A percentile compares a stretch with the other conserved stretches of the same genome.
phyloP scores from a whole-genome alignment of 2,797 vertebrate genomes.

The Danio jaintianensis region DNA sequence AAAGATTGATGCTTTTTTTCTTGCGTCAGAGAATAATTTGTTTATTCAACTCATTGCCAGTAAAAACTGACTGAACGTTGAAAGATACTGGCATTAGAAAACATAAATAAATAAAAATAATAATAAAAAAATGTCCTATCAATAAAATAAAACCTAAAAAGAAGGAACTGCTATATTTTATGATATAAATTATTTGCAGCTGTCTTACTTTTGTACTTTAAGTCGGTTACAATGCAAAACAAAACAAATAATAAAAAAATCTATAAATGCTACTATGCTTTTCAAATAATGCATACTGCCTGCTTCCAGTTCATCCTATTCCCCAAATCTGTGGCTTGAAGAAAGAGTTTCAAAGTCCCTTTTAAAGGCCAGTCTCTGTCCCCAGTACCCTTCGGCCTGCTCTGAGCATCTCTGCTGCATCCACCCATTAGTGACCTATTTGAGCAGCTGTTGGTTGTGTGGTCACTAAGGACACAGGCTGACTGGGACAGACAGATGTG shows the following conservation, averaged over 20 bases:
- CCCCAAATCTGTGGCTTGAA: constrained; percentile 4
- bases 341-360: constrained; percentile 39
- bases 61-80: too few relatives aligned
- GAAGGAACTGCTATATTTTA: too few relatives aligned
- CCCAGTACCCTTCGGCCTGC: constrained; percentile 45
- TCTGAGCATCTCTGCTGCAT: constrained; percentile 45
- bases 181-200: too few relatives aligned
- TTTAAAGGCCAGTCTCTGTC: constrained; percentile 46
- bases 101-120: too few relatives aligned
- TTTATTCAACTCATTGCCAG: too few relatives aligned
- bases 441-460: constrained; percentile 61
- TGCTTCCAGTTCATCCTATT: neutral
- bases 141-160: too few relatives aligned
- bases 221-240: constrained; percentile 3
- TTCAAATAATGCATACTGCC: neutral
- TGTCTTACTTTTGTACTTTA: neutral
- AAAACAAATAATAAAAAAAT: neutral
- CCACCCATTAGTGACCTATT: constrained; percentile 62
- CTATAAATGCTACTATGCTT: neutral
- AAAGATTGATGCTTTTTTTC: too few relatives aligned
- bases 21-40: too few relatives aligned
- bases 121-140: too few relatives aligned
- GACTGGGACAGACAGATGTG: constrained; percentile 60
- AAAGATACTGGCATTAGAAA: too few relatives aligned
- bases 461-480: constrained; percentile 55